Percentiles rank a stretch among this genome's conserved stretches.
phyloP scores from a whole-genome alignment of 2,888 invertebrate genomes.

The Macropis europaea region DNA sequence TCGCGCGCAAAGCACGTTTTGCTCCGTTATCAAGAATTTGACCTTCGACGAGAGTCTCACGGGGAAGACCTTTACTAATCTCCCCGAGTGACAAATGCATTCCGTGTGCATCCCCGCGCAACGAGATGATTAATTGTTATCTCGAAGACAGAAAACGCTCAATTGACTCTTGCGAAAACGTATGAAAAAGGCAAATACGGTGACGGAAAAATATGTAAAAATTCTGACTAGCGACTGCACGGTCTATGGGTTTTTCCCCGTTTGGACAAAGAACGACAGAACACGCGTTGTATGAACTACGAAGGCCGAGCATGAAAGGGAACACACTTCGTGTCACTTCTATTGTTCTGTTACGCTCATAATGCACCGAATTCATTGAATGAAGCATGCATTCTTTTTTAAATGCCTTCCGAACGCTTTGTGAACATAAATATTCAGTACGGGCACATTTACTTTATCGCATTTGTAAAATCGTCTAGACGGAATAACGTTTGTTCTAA shows the following conservation, averaged over 20 bases:
- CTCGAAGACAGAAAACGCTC: background rate
- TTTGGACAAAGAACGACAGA: background rate
- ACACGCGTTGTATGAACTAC: background rate
- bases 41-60: background rate
- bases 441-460: too few species aligned
- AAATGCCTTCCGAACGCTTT: background rate
- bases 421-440: background rate
- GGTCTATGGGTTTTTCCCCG: background rate
- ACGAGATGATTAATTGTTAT: slow-evolving; percentile 5
- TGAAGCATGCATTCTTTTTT: background rate
- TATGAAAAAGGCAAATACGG: background rate
- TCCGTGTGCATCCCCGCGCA: background rate
- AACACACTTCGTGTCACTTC: background rate
- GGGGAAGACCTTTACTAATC: slow-evolving; percentile 10
- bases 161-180: background rate
- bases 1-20: too few species aligned
- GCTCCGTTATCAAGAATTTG: background rate
- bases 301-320: slow-evolving; percentile 20
- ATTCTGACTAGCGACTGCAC: background rate
- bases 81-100: background rate
- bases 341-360: slow-evolving; percentile 12
- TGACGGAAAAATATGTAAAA: background rate
- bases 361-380: background rate
- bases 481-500: too few species aligned
- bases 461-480: too few species aligned